Percentiles rank a stretch among this genome's conserved stretches.
phyloP scores from a whole-genome alignment of 2,113 vertebrate genomes.

The Trinectes maculatus region DNA sequence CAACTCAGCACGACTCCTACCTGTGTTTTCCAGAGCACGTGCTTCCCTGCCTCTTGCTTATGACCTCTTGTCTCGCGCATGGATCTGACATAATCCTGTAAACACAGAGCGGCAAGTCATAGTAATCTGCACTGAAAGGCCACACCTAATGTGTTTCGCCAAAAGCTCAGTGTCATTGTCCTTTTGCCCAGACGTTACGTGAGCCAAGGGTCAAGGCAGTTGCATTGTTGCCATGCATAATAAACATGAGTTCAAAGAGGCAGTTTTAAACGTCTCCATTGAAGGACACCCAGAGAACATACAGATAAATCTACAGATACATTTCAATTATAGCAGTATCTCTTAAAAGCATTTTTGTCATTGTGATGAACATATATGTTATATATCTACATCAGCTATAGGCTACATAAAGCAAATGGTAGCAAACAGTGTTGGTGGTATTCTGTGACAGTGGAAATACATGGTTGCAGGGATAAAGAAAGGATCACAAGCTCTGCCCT shows the following conservation, averaged over 20 bases:
- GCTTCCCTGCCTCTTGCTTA: constrained; percentile 10
- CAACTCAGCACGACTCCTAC: constrained; percentile 3
- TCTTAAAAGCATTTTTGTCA: too few relatives aligned
- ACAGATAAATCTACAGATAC: not conserved
- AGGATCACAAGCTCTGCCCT: constrained; percentile 31
- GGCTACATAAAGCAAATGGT: not conserved
- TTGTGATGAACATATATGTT: too few relatives aligned
- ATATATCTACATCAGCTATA: constrained; percentile 1
- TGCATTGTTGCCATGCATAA: constrained; percentile 31
- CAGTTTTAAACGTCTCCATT: constrained; percentile 43
- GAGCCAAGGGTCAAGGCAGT: constrained; percentile 36
- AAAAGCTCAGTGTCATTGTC: constrained; percentile 50
- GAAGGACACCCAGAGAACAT: constrained; percentile 12
- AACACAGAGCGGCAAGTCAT: constrained; percentile 55
- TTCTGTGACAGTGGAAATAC: constrained; percentile 5
- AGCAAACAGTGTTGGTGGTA: constrained; percentile 5
- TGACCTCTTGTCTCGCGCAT: constrained; percentile 38
- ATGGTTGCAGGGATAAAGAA: constrained; percentile 4
- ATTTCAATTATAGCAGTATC: too few relatives aligned
- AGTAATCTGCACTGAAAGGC: constrained; percentile 45
- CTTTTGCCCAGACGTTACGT: constrained; percentile 21
- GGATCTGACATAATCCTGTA: constrained; percentile 60
- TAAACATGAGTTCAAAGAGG: constrained; percentile 39
- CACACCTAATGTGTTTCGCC: constrained; percentile 48
- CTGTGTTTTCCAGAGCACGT: constrained; percentile 28